Evolutionary conservation across 2,888 invertebrate genomes (phyloP).

Genomic region (Heliconius sara): DNA sequence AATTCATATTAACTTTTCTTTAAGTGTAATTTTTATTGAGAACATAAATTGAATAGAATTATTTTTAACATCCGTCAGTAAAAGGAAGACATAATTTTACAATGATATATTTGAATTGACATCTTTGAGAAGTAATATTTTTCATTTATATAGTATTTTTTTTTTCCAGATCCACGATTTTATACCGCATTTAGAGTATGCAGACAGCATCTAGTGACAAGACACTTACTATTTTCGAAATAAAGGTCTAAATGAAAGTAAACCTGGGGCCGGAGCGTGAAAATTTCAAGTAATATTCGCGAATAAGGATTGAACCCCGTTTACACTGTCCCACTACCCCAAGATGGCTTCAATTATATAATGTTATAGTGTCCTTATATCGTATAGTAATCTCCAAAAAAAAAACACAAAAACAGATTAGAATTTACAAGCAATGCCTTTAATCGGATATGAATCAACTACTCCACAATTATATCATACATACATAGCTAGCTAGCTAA

Average conservation of each 20-base stretch:
- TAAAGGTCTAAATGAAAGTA: too few relatives aligned
- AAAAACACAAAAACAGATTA: not conserved
- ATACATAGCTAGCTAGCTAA: too few relatives aligned
- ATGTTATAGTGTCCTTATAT: not conserved
- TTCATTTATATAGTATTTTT: not conserved
- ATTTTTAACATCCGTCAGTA: conserved; percentile 7
- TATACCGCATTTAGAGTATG: not conserved
- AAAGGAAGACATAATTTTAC: not conserved
- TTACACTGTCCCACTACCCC: not conserved
- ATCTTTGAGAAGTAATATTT: not conserved
- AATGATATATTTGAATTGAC: not conserved
- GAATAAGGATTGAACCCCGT: not conserved
- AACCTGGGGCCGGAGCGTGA: fast-evolving
- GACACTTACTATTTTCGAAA: not conserved
- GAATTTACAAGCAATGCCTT: not conserved
- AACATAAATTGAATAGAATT: not conserved
- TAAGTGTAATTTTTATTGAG: not conserved
- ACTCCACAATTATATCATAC: too few relatives aligned
- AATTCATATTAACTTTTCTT: not conserved
- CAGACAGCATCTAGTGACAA: not conserved
- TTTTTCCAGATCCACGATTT: not conserved
- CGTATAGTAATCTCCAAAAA: not conserved
- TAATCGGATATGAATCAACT: too few relatives aligned
- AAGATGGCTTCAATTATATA: not conserved
- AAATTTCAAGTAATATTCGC: not conserved